Evolutionary conservation across 2,888 invertebrate genomes (phyloP).

Genomic region (Pristionchus mayeri): DNA sequence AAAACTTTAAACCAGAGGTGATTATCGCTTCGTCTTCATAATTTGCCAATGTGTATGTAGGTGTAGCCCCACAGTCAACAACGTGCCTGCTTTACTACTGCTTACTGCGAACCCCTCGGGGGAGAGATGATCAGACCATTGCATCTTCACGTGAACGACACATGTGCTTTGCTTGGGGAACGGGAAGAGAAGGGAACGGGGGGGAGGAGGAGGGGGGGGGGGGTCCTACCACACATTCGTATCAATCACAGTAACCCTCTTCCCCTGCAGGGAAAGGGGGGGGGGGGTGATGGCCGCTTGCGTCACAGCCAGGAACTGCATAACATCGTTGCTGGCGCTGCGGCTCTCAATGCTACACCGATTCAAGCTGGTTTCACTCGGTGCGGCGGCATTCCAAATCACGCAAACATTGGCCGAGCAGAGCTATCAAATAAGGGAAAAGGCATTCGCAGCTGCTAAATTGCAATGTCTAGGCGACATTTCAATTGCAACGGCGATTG

Average conservation of each 20-base stretch:
- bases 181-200: neutral
- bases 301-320: constrained; percentile 20
- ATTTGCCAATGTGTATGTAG: neutral
- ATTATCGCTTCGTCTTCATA: neutral
- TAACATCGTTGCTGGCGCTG: neutral
- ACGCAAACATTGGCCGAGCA: constrained; percentile 18
- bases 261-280: neutral
- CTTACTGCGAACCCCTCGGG: constrained; percentile 39
- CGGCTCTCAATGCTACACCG: neutral
- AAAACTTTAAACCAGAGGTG: too few relatives aligned
- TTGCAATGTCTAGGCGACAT: neutral
- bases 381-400: constrained; percentile 26
- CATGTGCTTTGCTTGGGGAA: neutral
- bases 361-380: constrained; percentile 26
- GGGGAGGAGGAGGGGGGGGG: neutral
- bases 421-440: neutral
- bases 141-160: constrained; percentile 13
- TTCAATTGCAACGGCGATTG: neutral
- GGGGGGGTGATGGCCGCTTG: neutral
- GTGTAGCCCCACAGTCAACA: constrained; percentile 22
- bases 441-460: neutral
- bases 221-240: neutral
- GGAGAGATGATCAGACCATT: neutral
- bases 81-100: constrained; percentile 30
- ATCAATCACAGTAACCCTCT: constrained; percentile 10